These are phyloP conservation scores for Notarius quadriscutis DNA, from an alignment of 2,113 vertebrate species.

Conservation along the genomic window DNA sequence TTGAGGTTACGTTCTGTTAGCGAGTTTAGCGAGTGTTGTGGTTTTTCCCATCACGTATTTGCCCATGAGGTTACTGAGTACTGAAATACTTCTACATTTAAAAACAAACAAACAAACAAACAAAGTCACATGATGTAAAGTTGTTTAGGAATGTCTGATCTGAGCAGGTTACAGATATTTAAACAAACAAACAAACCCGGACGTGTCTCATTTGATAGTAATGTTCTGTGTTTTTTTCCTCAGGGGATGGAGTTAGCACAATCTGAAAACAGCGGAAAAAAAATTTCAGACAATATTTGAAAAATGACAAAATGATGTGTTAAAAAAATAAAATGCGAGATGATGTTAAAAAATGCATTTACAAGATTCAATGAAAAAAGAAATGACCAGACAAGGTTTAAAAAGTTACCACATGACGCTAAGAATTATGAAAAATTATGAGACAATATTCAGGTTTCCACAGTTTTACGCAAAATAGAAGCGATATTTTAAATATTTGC, in stretches of 20 bases:
- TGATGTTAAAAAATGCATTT: too few species aligned
- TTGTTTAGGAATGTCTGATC: too few species aligned
- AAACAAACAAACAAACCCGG: not conserved
- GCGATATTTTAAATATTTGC: too few species aligned
- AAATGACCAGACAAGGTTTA: not conserved
- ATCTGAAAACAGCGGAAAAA: not conserved
- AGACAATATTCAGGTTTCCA: not conserved
- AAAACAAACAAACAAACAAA: too few species aligned
- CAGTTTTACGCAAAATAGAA: too few species aligned
- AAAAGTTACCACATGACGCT: not conserved
- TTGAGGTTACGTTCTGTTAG: not conserved
- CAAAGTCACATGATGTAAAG: too few species aligned
- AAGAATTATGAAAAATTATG: not conserved
- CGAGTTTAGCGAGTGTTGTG: not conserved
- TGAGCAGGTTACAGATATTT: too few species aligned
- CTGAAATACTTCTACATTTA: not conserved
- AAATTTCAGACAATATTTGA: not conserved
- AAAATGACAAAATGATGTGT: not conserved
- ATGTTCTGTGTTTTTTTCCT: not conserved
- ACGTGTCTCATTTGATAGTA: not conserved
- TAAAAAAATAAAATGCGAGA: too few species aligned
- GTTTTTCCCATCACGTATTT: not conserved
- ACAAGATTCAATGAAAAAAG: too few species aligned
- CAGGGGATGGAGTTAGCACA: not conserved
- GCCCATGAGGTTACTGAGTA: not conserved